These are phyloP conservation scores for Megathymus violae DNA, from an alignment of 1,140 invertebrate species.

Conservation along the genomic window DNA sequence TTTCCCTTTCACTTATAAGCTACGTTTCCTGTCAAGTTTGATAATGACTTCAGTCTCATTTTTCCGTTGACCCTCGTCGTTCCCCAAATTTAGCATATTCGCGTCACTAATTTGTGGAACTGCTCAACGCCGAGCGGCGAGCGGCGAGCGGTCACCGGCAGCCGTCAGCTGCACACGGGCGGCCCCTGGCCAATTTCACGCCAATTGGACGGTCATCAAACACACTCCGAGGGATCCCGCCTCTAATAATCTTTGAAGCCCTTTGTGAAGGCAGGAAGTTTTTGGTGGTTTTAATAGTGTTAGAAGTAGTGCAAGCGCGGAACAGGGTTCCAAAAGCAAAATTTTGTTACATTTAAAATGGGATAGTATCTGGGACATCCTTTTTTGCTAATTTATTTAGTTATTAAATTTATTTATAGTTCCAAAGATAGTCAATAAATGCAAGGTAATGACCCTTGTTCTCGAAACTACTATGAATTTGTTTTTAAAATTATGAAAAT, in stretches of 20 bases:
- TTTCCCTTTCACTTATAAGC: too few relatives aligned
- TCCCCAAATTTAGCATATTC: conserved; percentile 20
- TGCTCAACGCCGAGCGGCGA: too few relatives aligned
- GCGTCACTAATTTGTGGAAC: conserved; percentile 18
- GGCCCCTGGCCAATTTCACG: conserved; percentile 66
- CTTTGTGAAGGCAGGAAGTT: conserved; percentile 7
- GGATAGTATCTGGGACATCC: too few relatives aligned
- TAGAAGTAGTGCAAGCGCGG: neutral
- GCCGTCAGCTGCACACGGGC: conserved; percentile 47
- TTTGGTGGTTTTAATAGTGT: conserved; percentile 19
- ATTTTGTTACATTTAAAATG: conserved; percentile 7
- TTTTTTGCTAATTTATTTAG: too few relatives aligned
- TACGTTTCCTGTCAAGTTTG: neutral
- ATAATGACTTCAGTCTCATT: neutral
- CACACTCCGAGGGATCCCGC: conserved; percentile 46
- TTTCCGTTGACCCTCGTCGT: neutral
- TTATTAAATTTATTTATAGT: too few relatives aligned
- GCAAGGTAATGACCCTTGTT: too few relatives aligned
- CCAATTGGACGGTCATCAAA: conserved; percentile 70
- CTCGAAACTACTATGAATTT: too few relatives aligned
- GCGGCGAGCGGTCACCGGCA: conserved; percentile 32
- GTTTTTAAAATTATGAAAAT: too few relatives aligned
- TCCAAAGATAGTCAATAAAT: too few relatives aligned
- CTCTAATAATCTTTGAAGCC: conserved; percentile 18
- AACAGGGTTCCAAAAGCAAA: conserved; percentile 5